Conservation (phyloP, 2,113 vertebrate species). For the Halcyon malimbica region DNA sequence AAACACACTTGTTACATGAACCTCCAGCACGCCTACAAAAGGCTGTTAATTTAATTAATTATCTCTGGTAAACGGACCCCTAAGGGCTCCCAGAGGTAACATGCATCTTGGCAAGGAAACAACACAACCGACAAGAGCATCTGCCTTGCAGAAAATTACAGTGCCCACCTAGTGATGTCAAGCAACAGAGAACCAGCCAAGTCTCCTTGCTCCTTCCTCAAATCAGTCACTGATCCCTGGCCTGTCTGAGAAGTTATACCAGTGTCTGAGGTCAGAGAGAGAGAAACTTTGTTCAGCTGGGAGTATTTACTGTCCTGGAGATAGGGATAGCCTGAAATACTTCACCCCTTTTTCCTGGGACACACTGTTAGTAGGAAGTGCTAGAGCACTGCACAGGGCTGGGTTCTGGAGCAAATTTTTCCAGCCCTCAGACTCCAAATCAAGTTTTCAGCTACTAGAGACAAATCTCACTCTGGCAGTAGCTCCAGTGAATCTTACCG, state of each 20-base stretch:
- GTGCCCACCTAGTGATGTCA: not conserved
- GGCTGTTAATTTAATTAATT: constrained; percentile 70
- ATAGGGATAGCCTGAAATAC: not conserved
- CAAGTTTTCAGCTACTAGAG: not conserved
- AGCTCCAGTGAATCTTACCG: not conserved
- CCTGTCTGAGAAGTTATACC: not conserved
- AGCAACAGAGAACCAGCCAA: not conserved
- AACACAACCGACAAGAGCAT: constrained; percentile 28
- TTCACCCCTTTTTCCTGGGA: not conserved
- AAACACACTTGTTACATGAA: constrained; percentile 9
- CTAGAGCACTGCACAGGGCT: not conserved
- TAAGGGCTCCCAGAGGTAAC: constrained; percentile 43
- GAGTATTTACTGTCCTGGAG: not conserved
- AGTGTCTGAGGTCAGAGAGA: not conserved
- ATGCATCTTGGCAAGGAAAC: constrained; percentile 44
- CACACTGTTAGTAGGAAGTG: not conserved
- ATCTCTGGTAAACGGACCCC: constrained; percentile 48
- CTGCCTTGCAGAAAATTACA: constrained; percentile 16
- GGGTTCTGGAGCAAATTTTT: not conserved
- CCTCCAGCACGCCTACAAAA: constrained; percentile 38
- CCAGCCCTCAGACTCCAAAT: not conserved
- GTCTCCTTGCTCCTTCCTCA: not conserved
- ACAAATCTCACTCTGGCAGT: not conserved
- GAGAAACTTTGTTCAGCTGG: not conserved
- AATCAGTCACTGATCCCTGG: not conserved